Evolutionary conservation across 2,113 vertebrate species (phyloP), one percentile per base, ranked within the genome.

Genomic region (Scortum barcoo): DNA sequence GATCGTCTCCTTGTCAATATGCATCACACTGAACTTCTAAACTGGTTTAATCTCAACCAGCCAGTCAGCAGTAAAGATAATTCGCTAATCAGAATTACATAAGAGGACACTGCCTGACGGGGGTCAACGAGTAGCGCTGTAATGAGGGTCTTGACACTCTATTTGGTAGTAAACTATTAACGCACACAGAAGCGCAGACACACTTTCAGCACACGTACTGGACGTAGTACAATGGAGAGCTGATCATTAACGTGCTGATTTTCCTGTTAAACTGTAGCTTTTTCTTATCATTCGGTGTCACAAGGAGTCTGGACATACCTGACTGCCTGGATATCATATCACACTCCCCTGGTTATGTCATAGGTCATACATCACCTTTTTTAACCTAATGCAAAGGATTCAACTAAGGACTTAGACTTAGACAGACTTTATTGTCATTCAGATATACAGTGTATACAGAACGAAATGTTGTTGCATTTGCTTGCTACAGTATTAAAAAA

Each of bases 131-230:
- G 79, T 60, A 38, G 62, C 1, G 2, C 36, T 3, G 48, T 90
- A 93, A 89, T 85, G 81, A 91, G 70, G 60, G 50, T 80, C 81
- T 73, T 84, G 60, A 42, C 71, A 71, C 84, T 81, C 72, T 78
- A 83, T 88, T 83, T 82, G 76, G 46, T 82, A 38, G 85, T 89
- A 30, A 92, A 86, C 57, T 57, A 57, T 90, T 89, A 85, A 92
- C 76, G 48, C 26, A 28, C 54, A 56, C 48, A 56, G 28, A 58
- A 10, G 4, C 61, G 8, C 22, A 51, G 24, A 33, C 1, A 9
- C n/a, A 48, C 46, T 44, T 46, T 53, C 5, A n/a, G 26, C 60
- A 72, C 60, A 36, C 44, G 24, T 33, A 17, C 53, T 44, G 22
- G 26, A 4, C 12, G 7, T 38, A n/a, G 56, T 65, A 61, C 5